Conservation (phyloP, 2,797 vertebrate genomes). For the Oreortyx pictus region DNA sequence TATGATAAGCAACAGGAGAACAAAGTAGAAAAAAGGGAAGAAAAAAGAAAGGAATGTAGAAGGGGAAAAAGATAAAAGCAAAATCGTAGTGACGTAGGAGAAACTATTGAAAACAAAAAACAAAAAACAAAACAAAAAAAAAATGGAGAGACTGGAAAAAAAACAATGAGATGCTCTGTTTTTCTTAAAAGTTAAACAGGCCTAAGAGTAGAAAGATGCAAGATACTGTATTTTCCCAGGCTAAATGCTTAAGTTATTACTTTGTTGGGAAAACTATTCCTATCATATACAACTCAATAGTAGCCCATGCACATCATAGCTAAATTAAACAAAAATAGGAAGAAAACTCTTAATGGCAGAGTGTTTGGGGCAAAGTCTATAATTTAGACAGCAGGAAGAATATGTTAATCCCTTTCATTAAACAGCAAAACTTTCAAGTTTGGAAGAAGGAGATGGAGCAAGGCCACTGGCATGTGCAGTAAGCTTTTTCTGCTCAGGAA, state of each 20-base stretch:
- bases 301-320: background rate
- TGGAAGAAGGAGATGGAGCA: background rate
- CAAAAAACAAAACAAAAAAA: background rate
- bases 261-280: background rate
- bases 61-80: background rate
- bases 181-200: background rate
- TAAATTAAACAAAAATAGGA: background rate
- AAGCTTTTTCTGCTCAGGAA: background rate
- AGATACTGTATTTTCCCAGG: background rate
- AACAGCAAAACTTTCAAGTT: background rate
- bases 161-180: background rate
- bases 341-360: background rate
- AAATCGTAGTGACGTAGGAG: background rate
- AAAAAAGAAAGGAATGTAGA: background rate
- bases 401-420: background rate
- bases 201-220: background rate
- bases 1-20: background rate
- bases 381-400: background rate
- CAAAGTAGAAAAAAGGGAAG: constrained; percentile 28
- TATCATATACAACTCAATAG: background rate
- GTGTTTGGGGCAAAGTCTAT: background rate
- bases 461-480: background rate
- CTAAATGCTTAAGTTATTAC: background rate
- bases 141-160: background rate
- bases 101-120: background rate